phyloP scores from a whole-genome alignment of 1,140 invertebrate species.

The Drosophila repleta region DNA sequence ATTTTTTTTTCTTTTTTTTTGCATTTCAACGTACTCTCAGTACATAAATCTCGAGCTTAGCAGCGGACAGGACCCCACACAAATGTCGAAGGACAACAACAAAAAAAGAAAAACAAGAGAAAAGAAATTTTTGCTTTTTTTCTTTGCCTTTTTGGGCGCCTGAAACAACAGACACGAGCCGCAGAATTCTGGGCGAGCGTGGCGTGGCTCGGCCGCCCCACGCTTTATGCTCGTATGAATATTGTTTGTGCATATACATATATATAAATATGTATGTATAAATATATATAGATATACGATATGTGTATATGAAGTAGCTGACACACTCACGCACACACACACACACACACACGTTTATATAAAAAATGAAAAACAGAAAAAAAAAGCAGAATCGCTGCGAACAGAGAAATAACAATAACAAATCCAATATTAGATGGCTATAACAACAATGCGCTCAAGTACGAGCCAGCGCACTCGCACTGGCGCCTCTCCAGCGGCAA shows the following conservation, averaged over 20 bases:
- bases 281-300: conserved; percentile 24
- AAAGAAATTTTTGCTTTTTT: conserved; percentile 22
- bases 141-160: conserved; percentile 31
- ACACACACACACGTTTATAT: background rate
- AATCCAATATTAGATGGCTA: conserved; percentile 76
- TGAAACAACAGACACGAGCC: conserved; percentile 71
- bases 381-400: conserved; percentile 18
- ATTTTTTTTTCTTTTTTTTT: conserved; percentile 34
- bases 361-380: conserved; percentile 28
- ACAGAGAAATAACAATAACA: conserved; percentile 71
- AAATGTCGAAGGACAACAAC: conserved; percentile 15
- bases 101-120: conserved; percentile 36
- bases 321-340: conserved; percentile 14
- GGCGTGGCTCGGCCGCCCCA: conserved; percentile 11
- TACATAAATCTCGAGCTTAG: conserved; percentile 79
- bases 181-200: conserved; percentile 33
- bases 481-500: background rate
- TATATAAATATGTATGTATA: conserved; percentile 21
- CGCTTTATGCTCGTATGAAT: conserved; percentile 61
- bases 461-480: conserved; percentile 17
- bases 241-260: conserved; percentile 62
- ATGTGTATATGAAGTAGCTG: background rate
- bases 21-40: conserved; percentile 76
- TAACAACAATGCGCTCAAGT: conserved; percentile 69
- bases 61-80: conserved; percentile 51